A percentile compares a stretch with the other conserved stretches of the same genome.
Conservation (phyloP, 2,113 vertebrate genomes). For the Cinclus cinclus region DNA sequence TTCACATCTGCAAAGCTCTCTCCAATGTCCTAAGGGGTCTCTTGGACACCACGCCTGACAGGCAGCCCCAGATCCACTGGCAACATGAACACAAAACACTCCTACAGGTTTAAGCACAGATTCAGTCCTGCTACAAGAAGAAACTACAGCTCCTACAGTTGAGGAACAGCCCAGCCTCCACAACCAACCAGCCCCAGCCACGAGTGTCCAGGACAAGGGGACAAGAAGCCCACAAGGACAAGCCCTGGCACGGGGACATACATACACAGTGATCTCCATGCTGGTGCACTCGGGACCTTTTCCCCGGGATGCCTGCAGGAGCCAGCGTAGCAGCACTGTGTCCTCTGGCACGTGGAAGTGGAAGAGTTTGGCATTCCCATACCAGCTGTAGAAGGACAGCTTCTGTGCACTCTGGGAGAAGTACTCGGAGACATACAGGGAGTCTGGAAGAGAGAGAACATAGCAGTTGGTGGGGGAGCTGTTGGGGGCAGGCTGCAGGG, state of each 20-base stretch:
- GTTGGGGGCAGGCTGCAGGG: not conserved
- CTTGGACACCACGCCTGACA: not conserved
- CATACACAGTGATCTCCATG: conserved; percentile 86
- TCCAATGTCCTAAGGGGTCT: not conserved
- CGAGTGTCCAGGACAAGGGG: not conserved
- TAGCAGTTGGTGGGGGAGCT: not conserved
- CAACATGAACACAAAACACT: not conserved
- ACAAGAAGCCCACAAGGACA: not conserved
- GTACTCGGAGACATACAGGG: conserved; percentile 81
- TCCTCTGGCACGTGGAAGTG: conserved; percentile 88
- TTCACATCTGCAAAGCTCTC: not conserved
- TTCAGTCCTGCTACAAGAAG: not conserved
- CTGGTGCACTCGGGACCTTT: conserved; percentile 76
- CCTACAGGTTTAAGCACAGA: not conserved
- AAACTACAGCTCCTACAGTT: not conserved
- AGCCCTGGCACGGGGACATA: not conserved
- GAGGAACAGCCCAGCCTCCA: not conserved
- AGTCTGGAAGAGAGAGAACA: conserved; percentile 45
- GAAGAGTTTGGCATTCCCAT: conserved; percentile 86
- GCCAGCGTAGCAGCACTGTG: conserved; percentile 83
- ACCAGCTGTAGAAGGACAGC: conserved; percentile 90
- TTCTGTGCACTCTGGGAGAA: conserved; percentile 88
- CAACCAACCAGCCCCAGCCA: not conserved
- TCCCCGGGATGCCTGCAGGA: conserved; percentile 79
- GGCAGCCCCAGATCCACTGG: not conserved